Evolutionary conservation across 1,140 invertebrate genomes (phyloP).

Genomic region (Ceratina australensis): DNA sequence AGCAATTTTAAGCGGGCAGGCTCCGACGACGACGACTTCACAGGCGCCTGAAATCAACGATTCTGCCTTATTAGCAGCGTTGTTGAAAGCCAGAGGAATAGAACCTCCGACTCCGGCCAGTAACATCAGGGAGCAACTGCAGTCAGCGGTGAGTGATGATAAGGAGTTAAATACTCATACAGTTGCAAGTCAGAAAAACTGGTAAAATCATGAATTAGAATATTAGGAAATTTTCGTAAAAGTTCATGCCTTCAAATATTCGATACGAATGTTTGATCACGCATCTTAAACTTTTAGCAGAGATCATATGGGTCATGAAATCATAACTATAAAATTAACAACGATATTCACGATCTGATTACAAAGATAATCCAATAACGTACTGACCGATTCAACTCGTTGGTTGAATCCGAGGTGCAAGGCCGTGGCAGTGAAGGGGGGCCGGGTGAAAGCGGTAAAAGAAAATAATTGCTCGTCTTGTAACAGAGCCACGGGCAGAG

Average conservation of each 20-base stretch:
- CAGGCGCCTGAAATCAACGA: conserved; percentile 73
- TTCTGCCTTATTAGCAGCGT: conserved; percentile 83
- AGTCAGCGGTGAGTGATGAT: conserved; percentile 80
- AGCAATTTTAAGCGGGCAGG: conserved; percentile 64
- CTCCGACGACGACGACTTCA: conserved; percentile 27
- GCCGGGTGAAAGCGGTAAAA: conserved; percentile 3
- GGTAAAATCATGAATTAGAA: too few species aligned
- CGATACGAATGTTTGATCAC: too few species aligned
- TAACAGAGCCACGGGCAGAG: conserved; percentile 41
- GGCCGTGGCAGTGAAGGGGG: neutral
- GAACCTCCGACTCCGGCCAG: conserved; percentile 83
- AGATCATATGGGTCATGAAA: too few species aligned
- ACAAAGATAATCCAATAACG: too few species aligned
- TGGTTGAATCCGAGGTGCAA: neutral
- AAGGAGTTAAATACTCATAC: too few species aligned
- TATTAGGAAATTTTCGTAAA: too few species aligned
- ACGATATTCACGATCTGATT: too few species aligned
- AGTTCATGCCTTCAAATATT: too few species aligned
- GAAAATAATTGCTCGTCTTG: conserved; percentile 43
- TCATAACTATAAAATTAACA: too few species aligned
- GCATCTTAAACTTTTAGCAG: too few species aligned
- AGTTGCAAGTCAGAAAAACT: too few species aligned
- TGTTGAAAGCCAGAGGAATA: conserved; percentile 85
- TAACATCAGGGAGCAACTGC: conserved; percentile 79
- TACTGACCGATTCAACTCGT: neutral